phyloP scores from a whole-genome alignment of 2,797 vertebrate species.

The Limnodromus scolopaceus region DNA sequence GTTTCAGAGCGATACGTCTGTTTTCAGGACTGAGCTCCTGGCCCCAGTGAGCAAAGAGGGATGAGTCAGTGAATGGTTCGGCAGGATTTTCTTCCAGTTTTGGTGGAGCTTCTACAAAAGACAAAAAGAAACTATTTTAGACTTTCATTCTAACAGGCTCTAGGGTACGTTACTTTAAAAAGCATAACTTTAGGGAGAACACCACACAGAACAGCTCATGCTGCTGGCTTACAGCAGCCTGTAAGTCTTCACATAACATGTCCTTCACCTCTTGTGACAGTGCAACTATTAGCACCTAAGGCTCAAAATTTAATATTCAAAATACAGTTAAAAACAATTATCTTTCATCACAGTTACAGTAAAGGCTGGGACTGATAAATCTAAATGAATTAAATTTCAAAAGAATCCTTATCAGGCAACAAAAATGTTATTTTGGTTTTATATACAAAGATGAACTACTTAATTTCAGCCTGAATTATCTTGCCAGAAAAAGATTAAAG shows the following conservation, averaged over 20 bases:
- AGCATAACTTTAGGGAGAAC: fast-evolving
- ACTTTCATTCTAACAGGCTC: background rate
- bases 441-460: background rate
- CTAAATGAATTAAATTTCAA: background rate
- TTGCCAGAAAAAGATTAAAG: background rate
- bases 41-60: slow-evolving; percentile 95
- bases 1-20: slow-evolving; percentile 89
- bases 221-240: background rate
- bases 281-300: background rate
- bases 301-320: background rate
- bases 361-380: background rate
- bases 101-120: slow-evolving; percentile 87
- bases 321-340: background rate
- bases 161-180: background rate
- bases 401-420: background rate
- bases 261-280: background rate
- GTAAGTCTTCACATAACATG: background rate
- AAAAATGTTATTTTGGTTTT: background rate
- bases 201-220: background rate
- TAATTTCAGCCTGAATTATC: background rate
- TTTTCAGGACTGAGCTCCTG: slow-evolving; percentile 92
- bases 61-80: slow-evolving; percentile 91
- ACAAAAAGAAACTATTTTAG: background rate
- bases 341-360: background rate
- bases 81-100: slow-evolving; percentile 85